These are phyloP conservation scores for Mythimna albipuncta DNA, from an alignment of 2,888 invertebrate genomes.

Conservation along the genomic window DNA sequence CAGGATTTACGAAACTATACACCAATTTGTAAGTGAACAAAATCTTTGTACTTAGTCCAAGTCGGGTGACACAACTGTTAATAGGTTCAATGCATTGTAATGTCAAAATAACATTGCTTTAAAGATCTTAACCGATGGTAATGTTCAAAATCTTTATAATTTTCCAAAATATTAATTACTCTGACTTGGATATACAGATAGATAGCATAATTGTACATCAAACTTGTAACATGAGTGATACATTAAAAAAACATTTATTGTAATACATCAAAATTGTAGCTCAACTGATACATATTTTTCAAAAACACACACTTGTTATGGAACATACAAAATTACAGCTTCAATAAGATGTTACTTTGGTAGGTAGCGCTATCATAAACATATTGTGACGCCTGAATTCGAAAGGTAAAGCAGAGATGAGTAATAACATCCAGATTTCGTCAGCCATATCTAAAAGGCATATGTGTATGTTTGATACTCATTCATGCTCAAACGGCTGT, in stretches of 20 bases:
- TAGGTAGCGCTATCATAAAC: background rate
- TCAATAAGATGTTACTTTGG: background rate
- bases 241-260: background rate
- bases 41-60: slow-evolving; percentile 13
- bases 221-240: background rate
- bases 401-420: background rate
- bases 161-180: slow-evolving; percentile 2
- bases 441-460: background rate
- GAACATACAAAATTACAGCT: background rate
- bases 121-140: background rate
- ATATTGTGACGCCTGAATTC: background rate
- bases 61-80: background rate
- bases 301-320: background rate
- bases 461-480: no score
- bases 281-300: background rate
- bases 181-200: background rate
- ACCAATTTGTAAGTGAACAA: background rate
- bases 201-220: background rate
- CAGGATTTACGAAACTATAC: background rate
- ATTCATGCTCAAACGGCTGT: no score
- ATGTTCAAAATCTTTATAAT: background rate
- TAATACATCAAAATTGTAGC: background rate
- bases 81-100: slow-evolving; percentile 18
- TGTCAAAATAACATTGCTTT: background rate
- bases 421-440: background rate